Evolutionary conservation across 1,140 invertebrate genomes (phyloP).

Genomic region (Lepidotrigona ventralis): DNA sequence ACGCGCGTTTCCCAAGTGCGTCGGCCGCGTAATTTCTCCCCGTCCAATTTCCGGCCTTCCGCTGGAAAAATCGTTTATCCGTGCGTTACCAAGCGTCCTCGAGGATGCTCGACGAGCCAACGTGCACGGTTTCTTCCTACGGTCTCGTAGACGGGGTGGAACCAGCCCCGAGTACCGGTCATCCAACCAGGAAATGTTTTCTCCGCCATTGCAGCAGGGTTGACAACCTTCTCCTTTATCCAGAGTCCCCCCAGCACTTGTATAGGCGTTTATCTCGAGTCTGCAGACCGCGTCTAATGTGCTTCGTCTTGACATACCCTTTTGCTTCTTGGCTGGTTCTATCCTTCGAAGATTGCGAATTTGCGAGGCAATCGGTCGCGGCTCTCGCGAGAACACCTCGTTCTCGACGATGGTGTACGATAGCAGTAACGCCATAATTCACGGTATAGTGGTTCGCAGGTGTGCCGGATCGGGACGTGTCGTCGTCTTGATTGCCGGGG

Average conservation of each 20-base stretch:
- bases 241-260: slow-evolving; percentile 40
- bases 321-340: not conserved
- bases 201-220: not conserved
- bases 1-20: not conserved
- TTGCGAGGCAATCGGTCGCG: slow-evolving; percentile 38
- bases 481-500: slow-evolving; percentile 42
- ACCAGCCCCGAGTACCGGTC: slow-evolving; percentile 1
- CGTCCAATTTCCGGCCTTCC: slow-evolving; percentile 24
- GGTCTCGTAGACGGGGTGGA: not conserved
- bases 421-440: slow-evolving; percentile 31
- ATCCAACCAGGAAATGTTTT: slow-evolving; percentile 6
- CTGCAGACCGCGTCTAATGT: slow-evolving; percentile 61
- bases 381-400: slow-evolving; percentile 10
- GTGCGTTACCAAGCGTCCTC: slow-evolving; percentile 6
- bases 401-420: slow-evolving; percentile 13
- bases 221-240: slow-evolving; percentile 28
- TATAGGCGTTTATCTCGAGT: slow-evolving; percentile 65
- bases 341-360: slow-evolving; percentile 8
- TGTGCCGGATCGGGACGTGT: slow-evolving; percentile 23
- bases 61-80: slow-evolving; percentile 44
- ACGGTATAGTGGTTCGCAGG: slow-evolving; percentile 44
- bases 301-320: slow-evolving; percentile 43
- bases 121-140: slow-evolving; percentile 2
- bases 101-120: not conserved
- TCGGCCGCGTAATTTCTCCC: not conserved